Evolutionary conservation across 2,797 vertebrate species (phyloP).

Genomic region (Octomys mimax): DNA sequence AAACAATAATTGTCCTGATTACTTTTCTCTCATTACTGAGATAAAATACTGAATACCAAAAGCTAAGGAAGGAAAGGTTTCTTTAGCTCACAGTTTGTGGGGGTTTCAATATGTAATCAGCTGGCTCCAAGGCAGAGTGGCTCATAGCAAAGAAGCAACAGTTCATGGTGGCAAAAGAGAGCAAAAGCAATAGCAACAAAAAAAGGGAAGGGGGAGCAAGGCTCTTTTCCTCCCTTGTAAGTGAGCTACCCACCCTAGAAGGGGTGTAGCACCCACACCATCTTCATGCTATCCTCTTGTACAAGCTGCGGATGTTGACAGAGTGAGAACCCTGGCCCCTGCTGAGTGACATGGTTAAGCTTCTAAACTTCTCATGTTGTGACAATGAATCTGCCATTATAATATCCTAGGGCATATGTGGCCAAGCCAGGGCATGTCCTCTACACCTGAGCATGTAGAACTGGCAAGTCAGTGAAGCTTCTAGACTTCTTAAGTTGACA

Average conservation of each 20-base stretch:
- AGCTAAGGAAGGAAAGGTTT: neutral
- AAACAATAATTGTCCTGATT: neutral
- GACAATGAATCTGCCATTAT: neutral
- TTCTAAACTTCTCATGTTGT: neutral
- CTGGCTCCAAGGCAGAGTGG: neutral
- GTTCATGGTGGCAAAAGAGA: no score
- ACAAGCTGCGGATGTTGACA: neutral
- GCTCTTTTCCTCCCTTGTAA: neutral
- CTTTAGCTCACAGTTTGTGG: neutral
- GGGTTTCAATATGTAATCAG: neutral
- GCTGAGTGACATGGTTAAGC: neutral
- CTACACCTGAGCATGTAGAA: neutral
- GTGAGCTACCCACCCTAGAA: neutral
- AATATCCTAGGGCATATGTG: neutral
- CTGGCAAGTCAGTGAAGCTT: neutral
- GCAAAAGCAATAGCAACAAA: neutral
- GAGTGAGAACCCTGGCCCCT: neutral
- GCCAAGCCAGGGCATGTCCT: neutral
- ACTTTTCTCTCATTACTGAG: neutral
- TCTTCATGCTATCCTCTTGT: neutral
- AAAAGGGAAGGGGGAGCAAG: neutral
- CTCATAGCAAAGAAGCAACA: neutral
- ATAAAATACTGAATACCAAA: neutral
- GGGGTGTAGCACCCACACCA: neutral
- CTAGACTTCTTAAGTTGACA: neutral